Evolutionary conservation across 1,140 invertebrate species (phyloP), one percentile per base, ranked within the genome.

Genomic region (Drosophila insularis): DNA sequence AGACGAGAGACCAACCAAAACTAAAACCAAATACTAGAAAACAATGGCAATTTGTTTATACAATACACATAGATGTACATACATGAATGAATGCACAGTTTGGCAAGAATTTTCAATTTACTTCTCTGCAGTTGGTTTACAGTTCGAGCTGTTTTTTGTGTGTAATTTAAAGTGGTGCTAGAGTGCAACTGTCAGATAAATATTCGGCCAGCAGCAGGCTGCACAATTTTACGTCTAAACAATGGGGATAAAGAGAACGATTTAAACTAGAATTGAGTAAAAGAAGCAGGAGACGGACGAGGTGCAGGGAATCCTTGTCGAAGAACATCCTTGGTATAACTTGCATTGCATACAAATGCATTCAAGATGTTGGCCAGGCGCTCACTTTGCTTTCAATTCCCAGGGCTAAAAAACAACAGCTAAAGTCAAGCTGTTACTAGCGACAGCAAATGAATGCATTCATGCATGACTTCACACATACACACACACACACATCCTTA

Each of bases 351-450:
- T 71, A 68, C 67, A 69, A 79, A 68, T 71, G 27, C 27, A 81
- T 87, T 50, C 84, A 87, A 82, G 84, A 82, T 89, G 84, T 68
- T 73, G 72, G 63, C 58, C 14, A 19, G 64, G 58, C 43, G 37
- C 66, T 65, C 56, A 68, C 54, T 85, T 80, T 65, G 73, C 68
- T 66, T 50, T 66, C 68, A 43, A 65, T 65, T 66, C 82, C 68
- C 74, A 61, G 40, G 63, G 61, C 69, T 31, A 62, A 66, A 53
- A 53, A 79, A 86, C 81, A 86, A 86, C 74, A 63, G 78, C 58
- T 71, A 69, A 56, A 68, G 74, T 58, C 81, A 74, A 72, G 74
- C 66, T 73, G 71, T 35, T 66, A 40, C 63, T 65, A 60, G 54
- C 63, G 68, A 76, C 77, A 69, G 63, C 65, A 74, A 76, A 60